Evolutionary conservation across 2,888 invertebrate species (phyloP).

Genomic region (Sinentomon sp.): DNA sequence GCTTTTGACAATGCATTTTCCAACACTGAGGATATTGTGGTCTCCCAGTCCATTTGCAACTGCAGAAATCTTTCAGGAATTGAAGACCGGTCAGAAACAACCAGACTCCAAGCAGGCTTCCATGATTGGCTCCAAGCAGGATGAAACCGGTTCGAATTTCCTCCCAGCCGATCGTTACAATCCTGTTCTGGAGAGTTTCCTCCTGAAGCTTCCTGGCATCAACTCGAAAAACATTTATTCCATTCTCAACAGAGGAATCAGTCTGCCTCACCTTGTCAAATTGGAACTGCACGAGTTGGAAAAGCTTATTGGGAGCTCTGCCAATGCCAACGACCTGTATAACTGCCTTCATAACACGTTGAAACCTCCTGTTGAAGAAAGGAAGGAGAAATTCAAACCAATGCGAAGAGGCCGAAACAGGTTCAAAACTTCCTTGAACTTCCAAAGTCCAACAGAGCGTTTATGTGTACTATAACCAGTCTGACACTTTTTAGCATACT

Average conservation of each 20-base stretch:
- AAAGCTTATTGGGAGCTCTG: too few relatives aligned
- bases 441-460: too few relatives aligned
- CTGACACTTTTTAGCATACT: too few relatives aligned
- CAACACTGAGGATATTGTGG: slow-evolving; percentile 75
- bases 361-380: too few relatives aligned
- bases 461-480: too few relatives aligned
- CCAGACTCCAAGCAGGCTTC: slow-evolving; percentile 44
- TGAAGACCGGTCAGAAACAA: slow-evolving; percentile 45
- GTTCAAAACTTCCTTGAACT: too few relatives aligned
- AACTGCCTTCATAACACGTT: too few relatives aligned
- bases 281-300: too few relatives aligned
- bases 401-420: too few relatives aligned
- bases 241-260: slow-evolving; percentile 42
- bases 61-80: slow-evolving; percentile 53
- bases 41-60: slow-evolving; percentile 87
- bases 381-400: too few relatives aligned
- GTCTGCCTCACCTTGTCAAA: slow-evolving; percentile 26
- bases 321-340: too few relatives aligned
- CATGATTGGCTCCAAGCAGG: slow-evolving; percentile 32
- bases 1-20: slow-evolving; percentile 81
- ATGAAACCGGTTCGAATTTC: slow-evolving; percentile 23
- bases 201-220: slow-evolving; percentile 66
- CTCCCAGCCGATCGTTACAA: slow-evolving; percentile 33
- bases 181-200: slow-evolving; percentile 41
- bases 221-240: slow-evolving; percentile 53